A percentile compares a stretch with the other conserved stretches of the same genome.
These are phyloP conservation scores for Oncopodura yosiiana DNA, from an alignment of 1,140 invertebrate species.

Conservation along the genomic window DNA sequence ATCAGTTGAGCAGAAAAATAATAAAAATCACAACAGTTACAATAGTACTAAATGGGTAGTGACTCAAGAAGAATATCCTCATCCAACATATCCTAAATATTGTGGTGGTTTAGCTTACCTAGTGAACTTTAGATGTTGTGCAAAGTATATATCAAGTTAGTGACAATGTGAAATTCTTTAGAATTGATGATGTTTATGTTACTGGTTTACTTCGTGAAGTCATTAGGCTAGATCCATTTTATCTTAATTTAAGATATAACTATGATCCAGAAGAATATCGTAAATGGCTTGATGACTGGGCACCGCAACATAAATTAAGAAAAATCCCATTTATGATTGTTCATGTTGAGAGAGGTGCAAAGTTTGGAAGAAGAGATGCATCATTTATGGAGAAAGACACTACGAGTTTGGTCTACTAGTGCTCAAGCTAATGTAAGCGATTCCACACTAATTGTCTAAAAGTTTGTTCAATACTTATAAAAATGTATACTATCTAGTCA, in stretches of 20 bases:
- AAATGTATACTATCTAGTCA: neutral
- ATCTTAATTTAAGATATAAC: conserved; percentile 40
- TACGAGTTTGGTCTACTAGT: conserved; percentile 24
- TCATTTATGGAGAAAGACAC: conserved; percentile 33
- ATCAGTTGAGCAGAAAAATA: neutral
- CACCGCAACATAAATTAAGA: conserved; percentile 15
- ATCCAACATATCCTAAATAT: conserved; percentile 40
- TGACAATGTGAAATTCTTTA: conserved; percentile 40
- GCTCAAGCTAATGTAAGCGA: neutral
- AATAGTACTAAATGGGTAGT: conserved; percentile 42
- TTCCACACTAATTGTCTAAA: neutral
- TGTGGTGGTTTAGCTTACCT: conserved; percentile 49
- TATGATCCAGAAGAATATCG: conserved; percentile 37
- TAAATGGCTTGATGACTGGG: conserved; percentile 36
- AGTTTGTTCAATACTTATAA: neutral
- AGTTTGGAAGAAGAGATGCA: conserved; percentile 31
- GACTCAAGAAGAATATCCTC: conserved; percentile 36
- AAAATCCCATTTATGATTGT: conserved; percentile 34
- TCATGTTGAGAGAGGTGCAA: conserved; percentile 27
- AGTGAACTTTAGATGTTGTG: conserved; percentile 59
- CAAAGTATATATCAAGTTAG: conserved; percentile 37
- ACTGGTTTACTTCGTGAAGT: conserved; percentile 42
- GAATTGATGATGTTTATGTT: conserved; percentile 48
- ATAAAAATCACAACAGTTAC: neutral
- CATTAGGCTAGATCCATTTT: conserved; percentile 36